Conservation (phyloP, 2,113 vertebrate genomes). For the Zapus hudsonius region DNA sequence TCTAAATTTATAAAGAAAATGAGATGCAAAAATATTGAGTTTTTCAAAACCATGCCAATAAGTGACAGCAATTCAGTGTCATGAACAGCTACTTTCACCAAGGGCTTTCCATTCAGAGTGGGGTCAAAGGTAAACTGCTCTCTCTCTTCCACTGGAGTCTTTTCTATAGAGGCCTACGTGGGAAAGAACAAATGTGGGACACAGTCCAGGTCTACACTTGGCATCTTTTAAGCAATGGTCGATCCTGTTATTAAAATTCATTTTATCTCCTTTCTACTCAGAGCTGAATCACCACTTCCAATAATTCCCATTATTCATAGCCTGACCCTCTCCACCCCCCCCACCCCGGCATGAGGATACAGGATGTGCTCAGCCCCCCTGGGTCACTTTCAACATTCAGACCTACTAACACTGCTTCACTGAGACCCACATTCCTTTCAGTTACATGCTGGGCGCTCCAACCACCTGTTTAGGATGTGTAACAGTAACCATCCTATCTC, state of each 20-base stretch:
- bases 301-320: slow-evolving; percentile 6
- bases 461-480: neutral
- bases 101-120: neutral
- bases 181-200: slow-evolving; percentile 47
- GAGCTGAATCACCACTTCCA: slow-evolving; percentile 58
- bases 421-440: neutral
- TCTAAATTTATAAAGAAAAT: neutral
- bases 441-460: neutral
- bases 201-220: neutral
- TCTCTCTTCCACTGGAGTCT: neutral
- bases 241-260: neutral
- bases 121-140: neutral
- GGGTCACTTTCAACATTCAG: neutral
- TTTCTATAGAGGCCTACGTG: neutral
- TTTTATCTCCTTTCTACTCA: slow-evolving; percentile 2
- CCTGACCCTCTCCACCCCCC: neutral
- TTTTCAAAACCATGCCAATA: neutral
- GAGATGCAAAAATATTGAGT: neutral
- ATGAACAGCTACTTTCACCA: neutral
- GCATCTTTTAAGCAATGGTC: slow-evolving; percentile 3
- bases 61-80: neutral
- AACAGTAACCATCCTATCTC: neutral
- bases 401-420: neutral
- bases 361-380: neutral
- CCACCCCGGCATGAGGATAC: neutral